phyloP scores from a whole-genome alignment of 1,140 invertebrate genomes.

The Pogonognathellus flavescens region DNA sequence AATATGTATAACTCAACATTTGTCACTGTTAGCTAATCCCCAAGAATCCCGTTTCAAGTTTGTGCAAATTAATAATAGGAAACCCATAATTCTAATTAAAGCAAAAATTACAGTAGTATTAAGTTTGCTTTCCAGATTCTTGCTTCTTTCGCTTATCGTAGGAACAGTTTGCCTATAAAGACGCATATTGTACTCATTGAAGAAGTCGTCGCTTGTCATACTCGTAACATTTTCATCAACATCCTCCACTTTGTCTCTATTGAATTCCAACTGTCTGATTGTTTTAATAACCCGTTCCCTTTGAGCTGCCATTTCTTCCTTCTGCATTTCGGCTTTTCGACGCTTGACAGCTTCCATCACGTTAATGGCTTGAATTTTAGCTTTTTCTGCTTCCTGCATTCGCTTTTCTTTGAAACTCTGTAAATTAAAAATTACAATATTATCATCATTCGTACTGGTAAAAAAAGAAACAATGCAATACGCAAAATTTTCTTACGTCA shows the following conservation, averaged over 20 bases:
- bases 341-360: conserved; percentile 35
- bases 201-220: conserved; percentile 56
- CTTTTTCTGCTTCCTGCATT: conserved; percentile 51
- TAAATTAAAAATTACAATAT: neutral
- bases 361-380: conserved; percentile 40
- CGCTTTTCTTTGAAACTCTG: conserved; percentile 42
- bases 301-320: conserved; percentile 36
- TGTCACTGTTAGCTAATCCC: no score
- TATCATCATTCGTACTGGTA: no score
- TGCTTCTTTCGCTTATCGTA: conserved; percentile 54
- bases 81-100: no score
- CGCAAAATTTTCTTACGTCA: neutral
- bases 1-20: no score
- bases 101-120: conserved; percentile 27
- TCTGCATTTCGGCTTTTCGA: neutral
- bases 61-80: no score
- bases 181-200: conserved; percentile 62
- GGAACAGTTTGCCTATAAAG: conserved; percentile 54
- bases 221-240: neutral
- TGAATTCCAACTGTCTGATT: neutral
- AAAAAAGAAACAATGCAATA: no score
- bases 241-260: neutral
- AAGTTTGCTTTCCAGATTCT: conserved; percentile 51
- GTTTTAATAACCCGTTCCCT: conserved; percentile 42
- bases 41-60: no score